phyloP scores from a whole-genome alignment of 1,140 invertebrate species.

The Brachystomella parvula region DNA sequence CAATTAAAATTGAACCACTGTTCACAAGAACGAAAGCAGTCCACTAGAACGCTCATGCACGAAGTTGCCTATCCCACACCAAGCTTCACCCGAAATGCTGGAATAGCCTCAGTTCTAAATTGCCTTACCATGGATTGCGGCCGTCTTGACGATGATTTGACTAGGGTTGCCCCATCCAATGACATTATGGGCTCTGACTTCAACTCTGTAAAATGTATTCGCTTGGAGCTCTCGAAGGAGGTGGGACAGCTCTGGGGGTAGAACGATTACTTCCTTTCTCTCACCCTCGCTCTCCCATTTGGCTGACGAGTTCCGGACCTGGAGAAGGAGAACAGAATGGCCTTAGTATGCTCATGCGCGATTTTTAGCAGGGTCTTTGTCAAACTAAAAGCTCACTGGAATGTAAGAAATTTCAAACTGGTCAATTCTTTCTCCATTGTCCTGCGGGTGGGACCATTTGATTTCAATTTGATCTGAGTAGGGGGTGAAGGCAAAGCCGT shows the following conservation, averaged over 20 bases:
- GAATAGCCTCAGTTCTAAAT: no score
- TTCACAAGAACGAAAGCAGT: no score
- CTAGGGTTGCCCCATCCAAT: constrained; percentile 70
- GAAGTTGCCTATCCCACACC: no score
- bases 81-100: no score
- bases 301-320: constrained; percentile 39
- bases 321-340: neutral
- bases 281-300: neutral
- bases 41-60: no score
- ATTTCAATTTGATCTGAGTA: constrained; percentile 61
- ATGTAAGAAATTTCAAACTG: constrained; percentile 71
- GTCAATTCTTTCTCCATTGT: constrained; percentile 82
- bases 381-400: constrained; percentile 59
- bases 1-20: neutral
- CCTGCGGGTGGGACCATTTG: constrained; percentile 68
- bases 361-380: no score
- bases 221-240: constrained; percentile 59
- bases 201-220: constrained; percentile 70
- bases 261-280: neutral
- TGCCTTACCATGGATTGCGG: constrained; percentile 46
- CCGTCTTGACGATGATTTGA: constrained; percentile 67
- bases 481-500: constrained; percentile 44
- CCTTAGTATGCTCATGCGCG: neutral
- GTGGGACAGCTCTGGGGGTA: constrained; percentile 46
- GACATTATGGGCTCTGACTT: constrained; percentile 72